Evolutionary conservation across 2,888 invertebrate genomes (phyloP), one percentile per base, ranked within the genome.

Genomic region (Chirona hameri): DNA sequence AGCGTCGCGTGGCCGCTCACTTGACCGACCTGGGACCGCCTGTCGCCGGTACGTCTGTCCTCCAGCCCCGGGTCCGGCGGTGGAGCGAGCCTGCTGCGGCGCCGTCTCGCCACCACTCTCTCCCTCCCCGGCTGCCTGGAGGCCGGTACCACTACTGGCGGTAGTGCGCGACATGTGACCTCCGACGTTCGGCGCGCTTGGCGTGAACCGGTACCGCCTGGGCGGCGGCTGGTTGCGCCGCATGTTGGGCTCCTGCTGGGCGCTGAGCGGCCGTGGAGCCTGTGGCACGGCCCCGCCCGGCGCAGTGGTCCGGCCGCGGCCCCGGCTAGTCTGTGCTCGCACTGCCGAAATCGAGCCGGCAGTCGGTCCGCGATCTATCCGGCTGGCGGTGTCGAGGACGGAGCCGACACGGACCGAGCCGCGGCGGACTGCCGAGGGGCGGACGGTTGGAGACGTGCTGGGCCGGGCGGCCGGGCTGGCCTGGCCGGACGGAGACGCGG

Each of bases 201-300:
- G 76, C 18, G 76, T 76, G 76, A 76, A 76, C 39, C 76, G 21
- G 46, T 76, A 76, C 24, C 76, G 24, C 14, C 46, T 18, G 10
- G 76, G 76, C 46, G 76, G 76, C 46, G 76, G 39, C 46, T 76
- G 76, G 76, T 76, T 76, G 24, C 39, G 39, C 9, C 46, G 39
- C 76, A 76, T 76, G 46, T 76, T 76, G 76, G 76, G 76, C 39
- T 76, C 76, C 10, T 24, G 27, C 39, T 76, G 39, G 1, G 76
- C 46, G 46, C 76, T 76, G 76, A 76, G 76, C 24, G 76, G 76
- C 76, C 76, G 76, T 24, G 76, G 76, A 9, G 76, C 39, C 46
- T 46, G 72, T 18, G 72, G 72, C 39, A 72, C 31, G 31, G 18
- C 72, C 69, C 69, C 72, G 15, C 14, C 31, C 72, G 72, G 12